Evolutionary conservation across 2,888 invertebrate genomes (phyloP).

Genomic region (Steromphala cineraria): DNA sequence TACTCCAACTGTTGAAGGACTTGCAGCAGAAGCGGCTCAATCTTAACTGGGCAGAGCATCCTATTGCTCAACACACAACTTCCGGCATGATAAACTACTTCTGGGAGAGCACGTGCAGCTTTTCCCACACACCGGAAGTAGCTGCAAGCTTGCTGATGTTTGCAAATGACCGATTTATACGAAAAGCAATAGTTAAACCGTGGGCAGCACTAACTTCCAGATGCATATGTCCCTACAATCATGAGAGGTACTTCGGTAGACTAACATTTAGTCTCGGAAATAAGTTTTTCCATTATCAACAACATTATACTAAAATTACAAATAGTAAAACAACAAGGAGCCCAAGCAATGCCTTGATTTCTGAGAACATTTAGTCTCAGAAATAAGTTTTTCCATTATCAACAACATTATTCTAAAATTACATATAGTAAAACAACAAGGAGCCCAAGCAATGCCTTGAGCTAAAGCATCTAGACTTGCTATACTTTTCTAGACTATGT

Average conservation of each 20-base stretch:
- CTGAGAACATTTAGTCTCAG: no score
- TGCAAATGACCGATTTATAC: slow-evolving; percentile 11
- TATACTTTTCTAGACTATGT: no score
- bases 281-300: no score
- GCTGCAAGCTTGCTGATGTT: slow-evolving; percentile 8
- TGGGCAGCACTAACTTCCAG: slow-evolving; percentile 18
- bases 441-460: no score
- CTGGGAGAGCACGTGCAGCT: not conserved
- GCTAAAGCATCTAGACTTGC: no score
- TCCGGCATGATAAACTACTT: slow-evolving; percentile 12
- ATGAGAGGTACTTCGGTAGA: not conserved
- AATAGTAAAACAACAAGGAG: no score
- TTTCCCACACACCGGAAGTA: not conserved
- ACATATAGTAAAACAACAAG: no score
- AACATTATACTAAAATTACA: no score
- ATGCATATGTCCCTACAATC: slow-evolving; percentile 3
- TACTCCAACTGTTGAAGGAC: not conserved
- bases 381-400: no score
- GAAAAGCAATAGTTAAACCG: not conserved
- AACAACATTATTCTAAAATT: no score
- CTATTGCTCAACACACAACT: slow-evolving; percentile 2
- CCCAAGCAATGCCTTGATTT: no score
- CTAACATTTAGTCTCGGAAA: no score
- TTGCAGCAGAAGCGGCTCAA: not conserved
- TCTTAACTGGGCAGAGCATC: not conserved